These are phyloP conservation scores for Oostethus manadensis DNA, from an alignment of 2,113 vertebrate genomes.

Conservation along the genomic window DNA sequence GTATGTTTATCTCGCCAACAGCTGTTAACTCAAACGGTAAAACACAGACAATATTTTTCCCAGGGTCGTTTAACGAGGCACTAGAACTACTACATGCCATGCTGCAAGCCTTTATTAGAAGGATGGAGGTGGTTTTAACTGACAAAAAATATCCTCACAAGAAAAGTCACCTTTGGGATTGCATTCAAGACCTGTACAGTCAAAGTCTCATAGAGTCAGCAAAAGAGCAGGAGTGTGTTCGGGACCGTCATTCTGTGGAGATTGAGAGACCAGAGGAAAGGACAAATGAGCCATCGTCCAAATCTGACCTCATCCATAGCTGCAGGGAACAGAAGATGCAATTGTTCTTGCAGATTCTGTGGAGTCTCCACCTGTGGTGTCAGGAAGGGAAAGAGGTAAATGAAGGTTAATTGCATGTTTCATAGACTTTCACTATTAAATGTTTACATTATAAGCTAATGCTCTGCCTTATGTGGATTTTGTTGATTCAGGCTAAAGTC, in stretches of 20 bases:
- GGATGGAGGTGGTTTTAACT: conserved; percentile 77
- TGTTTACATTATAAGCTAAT: not conserved
- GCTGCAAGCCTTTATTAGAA: conserved; percentile 77
- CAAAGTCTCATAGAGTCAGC: conserved; percentile 36
- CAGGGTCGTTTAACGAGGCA: conserved; percentile 79
- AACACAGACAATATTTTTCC: conserved; percentile 24
- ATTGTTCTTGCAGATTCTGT: conserved; percentile 85
- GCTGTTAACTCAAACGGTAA: conserved; percentile 69
- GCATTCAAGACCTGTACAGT: conserved; percentile 56
- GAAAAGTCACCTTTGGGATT: conserved; percentile 43
- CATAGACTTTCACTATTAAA: not conserved
- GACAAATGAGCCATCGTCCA: conserved; percentile 5
- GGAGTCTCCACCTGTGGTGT: conserved; percentile 85
- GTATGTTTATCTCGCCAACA: conserved; percentile 2
- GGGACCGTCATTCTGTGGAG: conserved; percentile 59
- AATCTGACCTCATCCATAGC: conserved; percentile 19
- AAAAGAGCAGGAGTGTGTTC: conserved; percentile 19
- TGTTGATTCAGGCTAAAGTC: conserved; percentile 58
- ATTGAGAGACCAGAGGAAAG: conserved; percentile 41
- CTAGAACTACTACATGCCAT: conserved; percentile 83
- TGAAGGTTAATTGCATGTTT: not conserved
- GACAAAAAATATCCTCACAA: conserved; percentile 63
- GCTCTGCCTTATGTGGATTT: not conserved
- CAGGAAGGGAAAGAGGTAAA: conserved; percentile 56
- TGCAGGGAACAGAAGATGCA: conserved; percentile 65